phyloP scores from a whole-genome alignment of 2,888 invertebrate species.

The Ophion costatus region DNA sequence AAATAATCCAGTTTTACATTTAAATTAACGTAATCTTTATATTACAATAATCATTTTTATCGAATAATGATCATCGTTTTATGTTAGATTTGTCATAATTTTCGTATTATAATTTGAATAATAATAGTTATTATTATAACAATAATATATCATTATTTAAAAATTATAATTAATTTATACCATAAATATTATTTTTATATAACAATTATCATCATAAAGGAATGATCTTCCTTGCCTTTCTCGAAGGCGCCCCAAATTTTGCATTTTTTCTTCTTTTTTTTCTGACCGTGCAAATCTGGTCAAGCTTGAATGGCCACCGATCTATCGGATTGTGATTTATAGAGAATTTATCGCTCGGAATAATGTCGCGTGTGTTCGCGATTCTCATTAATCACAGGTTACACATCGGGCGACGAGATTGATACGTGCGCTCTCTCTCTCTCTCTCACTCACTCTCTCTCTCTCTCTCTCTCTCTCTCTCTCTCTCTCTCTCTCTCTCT shows the following conservation, averaged over 20 bases:
- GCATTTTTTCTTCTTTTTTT: neutral
- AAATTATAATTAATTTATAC: too few species aligned
- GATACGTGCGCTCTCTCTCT: neutral
- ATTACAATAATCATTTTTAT: too few species aligned
- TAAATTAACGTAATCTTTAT: too few species aligned
- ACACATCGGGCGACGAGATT: neutral
- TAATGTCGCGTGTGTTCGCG: neutral
- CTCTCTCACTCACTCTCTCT: neutral
- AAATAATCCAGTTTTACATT: too few species aligned
- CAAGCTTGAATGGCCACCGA: neutral
- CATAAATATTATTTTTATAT: neutral
- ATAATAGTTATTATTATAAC: too few species aligned
- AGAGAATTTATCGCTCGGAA: neutral
- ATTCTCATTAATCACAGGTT: slow-evolving; percentile 29
- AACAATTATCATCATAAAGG: neutral
- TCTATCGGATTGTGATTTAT: neutral
- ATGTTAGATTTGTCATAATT: too few species aligned
- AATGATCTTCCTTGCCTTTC: neutral
- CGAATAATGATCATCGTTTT: too few species aligned
- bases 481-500: neutral
- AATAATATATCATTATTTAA: too few species aligned
- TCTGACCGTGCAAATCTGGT: neutral
- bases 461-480: too few species aligned
- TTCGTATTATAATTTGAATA: too few species aligned
- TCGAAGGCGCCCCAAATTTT: neutral